Base-by-base conservation (phyloP, 2,113 vertebrate genomes). In the Xiphophorus hellerii region DNA sequence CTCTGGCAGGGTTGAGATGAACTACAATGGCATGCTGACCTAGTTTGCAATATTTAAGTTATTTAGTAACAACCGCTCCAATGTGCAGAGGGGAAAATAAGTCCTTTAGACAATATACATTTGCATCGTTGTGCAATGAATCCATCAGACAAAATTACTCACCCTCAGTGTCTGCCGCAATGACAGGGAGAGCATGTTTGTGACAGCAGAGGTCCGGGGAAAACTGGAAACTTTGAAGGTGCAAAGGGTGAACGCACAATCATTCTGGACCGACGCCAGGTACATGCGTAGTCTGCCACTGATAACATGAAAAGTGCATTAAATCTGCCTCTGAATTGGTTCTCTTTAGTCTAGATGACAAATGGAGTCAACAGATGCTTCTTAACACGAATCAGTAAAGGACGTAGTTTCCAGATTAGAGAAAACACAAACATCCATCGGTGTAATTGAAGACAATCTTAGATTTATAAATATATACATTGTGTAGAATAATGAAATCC, bases 181-280 rank as follows among this genome's bases (percentile, higher is more conserved):
- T 5, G 78, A 82, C 77, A 87, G 69, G 31, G 75, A 81, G 13
- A 90, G 25, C 87, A 90, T 90, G 76, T 64, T 75, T 76, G 69
- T 71, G 51, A 76, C 74, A 68, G 77, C 69, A 60, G 77, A 60
- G 27, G 10, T 62, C 71, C 67, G 66, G 66, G 63, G 30, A 81
- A 83, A 82, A 62, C 27, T 84, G 30, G 87, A 81, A 74, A 60
- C 73, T 73, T 76, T 62, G 37, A 77, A 76, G 68, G 77, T 78
- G 44, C 84, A 87, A 85, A 85, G 78, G 75, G 63, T 87, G 66
- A 81, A 76, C 51, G 76, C 73, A 29, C 79, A 77, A 73, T 60
- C 69, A 42, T 1, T 17, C 71, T 71, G 84, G 76, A 67, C 5
- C 2, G 15, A 13, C 65, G 63, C 69, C 77, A 74, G 60, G 81